Conservation (phyloP, 1,140 invertebrate species). For the Heliconius himera region DNA sequence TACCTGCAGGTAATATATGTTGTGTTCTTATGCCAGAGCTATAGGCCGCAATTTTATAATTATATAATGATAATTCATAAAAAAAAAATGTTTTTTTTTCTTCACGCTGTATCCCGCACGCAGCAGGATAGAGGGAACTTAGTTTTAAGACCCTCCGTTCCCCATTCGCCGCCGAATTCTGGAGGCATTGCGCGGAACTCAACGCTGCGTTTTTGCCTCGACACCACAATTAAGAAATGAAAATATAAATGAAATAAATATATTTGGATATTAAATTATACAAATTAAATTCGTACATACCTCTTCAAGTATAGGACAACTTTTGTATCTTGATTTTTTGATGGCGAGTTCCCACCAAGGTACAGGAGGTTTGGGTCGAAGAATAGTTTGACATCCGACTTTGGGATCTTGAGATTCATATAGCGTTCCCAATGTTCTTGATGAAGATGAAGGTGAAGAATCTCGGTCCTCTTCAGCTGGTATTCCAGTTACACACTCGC, state of each 20-base stretch:
- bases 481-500: constrained; percentile 79
- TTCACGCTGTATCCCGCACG: no score
- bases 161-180: no score
- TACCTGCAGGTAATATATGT: constrained; percentile 6
- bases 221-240: no score
- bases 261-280: neutral
- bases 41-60: neutral
- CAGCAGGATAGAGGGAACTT: no score
- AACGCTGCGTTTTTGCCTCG: no score
- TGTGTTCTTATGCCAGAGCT: constrained; percentile 21
- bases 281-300: constrained; percentile 54
- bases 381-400: constrained; percentile 84
- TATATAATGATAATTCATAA: neutral
- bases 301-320: constrained; percentile 86
- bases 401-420: constrained; percentile 83
- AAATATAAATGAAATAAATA: neutral
- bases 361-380: constrained; percentile 84
- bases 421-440: constrained; percentile 74
- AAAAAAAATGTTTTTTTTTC: no score
- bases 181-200: no score
- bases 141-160: no score
- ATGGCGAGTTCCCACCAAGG: constrained; percentile 94
- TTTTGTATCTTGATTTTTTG: constrained; percentile 86
- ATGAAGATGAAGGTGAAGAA: constrained; percentile 52
- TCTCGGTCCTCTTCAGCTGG: constrained; percentile 60